Conservation (phyloP, 2,113 vertebrate genomes). For the Euleptes europaea region DNA sequence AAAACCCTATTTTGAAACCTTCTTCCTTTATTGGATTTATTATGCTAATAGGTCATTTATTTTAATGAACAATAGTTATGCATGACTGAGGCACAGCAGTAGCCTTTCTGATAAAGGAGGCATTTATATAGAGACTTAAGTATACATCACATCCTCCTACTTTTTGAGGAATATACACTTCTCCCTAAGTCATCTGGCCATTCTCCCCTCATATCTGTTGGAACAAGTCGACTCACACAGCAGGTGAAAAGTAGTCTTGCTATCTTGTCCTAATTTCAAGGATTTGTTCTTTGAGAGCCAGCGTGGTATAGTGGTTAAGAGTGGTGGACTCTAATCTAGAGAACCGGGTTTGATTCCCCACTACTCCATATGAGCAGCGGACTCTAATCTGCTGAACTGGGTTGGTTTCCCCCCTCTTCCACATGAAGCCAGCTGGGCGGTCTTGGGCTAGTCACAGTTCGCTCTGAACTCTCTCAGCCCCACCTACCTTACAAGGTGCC, state of each 20-base stretch:
- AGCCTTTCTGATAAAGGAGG: not conserved
- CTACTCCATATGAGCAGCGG: too few species aligned
- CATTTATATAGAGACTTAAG: not conserved
- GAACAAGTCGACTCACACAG: not conserved
- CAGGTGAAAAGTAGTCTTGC: not conserved
- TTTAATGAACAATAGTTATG: not conserved
- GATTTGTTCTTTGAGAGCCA: too few species aligned
- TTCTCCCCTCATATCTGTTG: not conserved
- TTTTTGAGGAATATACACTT: not conserved
- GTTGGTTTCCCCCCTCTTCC: too few species aligned
- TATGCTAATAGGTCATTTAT: not conserved
- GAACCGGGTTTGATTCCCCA: too few species aligned
- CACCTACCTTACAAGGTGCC: too few species aligned
- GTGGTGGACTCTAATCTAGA: too few species aligned
- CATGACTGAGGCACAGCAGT: not conserved
- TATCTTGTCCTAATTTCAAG: too few species aligned
- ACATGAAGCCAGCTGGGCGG: too few species aligned
- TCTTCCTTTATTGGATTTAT: conserved; percentile 9
- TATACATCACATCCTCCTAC: not conserved
- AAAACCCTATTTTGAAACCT: conserved; percentile 24
- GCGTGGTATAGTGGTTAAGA: too few species aligned
- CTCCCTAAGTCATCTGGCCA: not conserved
- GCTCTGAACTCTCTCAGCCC: too few species aligned
- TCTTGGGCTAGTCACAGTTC: too few species aligned
- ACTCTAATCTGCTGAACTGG: too few species aligned